Evolutionary conservation across 2,888 invertebrate species (phyloP).

Genomic region (Ophraella communa): DNA sequence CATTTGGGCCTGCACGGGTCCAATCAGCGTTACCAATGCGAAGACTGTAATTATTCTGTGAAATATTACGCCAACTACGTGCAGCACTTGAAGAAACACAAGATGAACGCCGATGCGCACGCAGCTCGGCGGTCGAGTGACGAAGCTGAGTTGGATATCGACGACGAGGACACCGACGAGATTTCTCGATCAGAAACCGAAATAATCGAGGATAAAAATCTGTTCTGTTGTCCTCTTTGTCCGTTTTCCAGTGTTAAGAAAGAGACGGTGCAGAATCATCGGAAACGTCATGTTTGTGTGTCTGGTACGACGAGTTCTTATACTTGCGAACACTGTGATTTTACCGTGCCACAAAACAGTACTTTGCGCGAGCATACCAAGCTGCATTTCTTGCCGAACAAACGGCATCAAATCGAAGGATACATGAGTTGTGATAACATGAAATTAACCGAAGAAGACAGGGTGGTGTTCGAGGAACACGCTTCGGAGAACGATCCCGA

Average conservation of each 20-base stretch:
- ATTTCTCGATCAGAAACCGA: conserved; percentile 62
- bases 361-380: conserved; percentile 80
- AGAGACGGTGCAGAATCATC: conserved; percentile 77
- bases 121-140: conserved; percentile 63
- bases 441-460: conserved; percentile 57
- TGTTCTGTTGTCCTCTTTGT: conserved; percentile 77
- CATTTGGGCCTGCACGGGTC: conserved; percentile 85
- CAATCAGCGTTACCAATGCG: conserved; percentile 82
- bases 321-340: conserved; percentile 83
- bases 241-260: conserved; percentile 79
- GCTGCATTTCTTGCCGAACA: conserved; percentile 74
- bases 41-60: conserved; percentile 86
- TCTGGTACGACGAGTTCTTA: conserved; percentile 66
- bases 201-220: conserved; percentile 63
- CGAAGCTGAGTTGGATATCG: conserved; percentile 51
- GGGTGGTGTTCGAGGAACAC: conserved; percentile 50
- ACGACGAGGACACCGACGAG: too few relatives aligned
- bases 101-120: conserved; percentile 72
- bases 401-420: conserved; percentile 65
- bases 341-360: conserved; percentile 76
- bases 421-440: conserved; percentile 68
- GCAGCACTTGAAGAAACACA: conserved; percentile 83
- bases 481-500: conserved; percentile 42
- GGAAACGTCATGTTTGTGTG: conserved; percentile 73
- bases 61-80: conserved; percentile 85